These are phyloP conservation scores for Drosophila hydei DNA, from an alignment of 1,140 invertebrate species.

Conservation along the genomic window DNA sequence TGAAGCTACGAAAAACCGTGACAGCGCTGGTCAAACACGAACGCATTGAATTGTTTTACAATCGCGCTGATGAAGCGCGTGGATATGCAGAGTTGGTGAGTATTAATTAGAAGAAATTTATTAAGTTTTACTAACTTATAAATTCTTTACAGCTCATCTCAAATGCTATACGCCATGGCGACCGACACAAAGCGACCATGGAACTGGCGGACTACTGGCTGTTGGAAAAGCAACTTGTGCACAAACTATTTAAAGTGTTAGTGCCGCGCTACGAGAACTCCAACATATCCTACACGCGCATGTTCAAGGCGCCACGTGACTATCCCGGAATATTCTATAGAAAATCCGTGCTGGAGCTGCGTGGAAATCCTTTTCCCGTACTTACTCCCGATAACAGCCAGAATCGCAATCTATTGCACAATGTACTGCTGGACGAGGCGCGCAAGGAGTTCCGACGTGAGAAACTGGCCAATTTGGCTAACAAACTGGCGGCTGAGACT, in stretches of 20 bases:
- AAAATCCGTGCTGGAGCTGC: constrained; percentile 90
- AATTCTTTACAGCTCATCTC: constrained; percentile 90
- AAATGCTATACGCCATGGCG: constrained; percentile 94
- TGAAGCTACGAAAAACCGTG: constrained; percentile 91
- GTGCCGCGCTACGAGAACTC: constrained; percentile 92
- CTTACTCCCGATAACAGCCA: constrained; percentile 85
- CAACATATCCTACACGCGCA: constrained; percentile 88
- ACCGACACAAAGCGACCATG: constrained; percentile 93
- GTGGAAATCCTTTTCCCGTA: constrained; percentile 89
- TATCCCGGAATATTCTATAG: constrained; percentile 86
- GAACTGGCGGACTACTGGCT: constrained; percentile 95
- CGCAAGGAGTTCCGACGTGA: constrained; percentile 86
- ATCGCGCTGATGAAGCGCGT: constrained; percentile 91
- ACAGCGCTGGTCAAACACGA: constrained; percentile 95
- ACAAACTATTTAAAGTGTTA: constrained; percentile 97
- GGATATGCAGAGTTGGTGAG: constrained; percentile 94
- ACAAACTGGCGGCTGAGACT: constrained; percentile 22
- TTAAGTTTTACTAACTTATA: no score
- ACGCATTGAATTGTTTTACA: constrained; percentile 92
- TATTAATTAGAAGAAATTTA: neutral
- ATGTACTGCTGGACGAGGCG: constrained; percentile 89
- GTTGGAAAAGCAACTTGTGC: constrained; percentile 93
- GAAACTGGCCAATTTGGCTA: constrained; percentile 60
- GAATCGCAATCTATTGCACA: constrained; percentile 88
- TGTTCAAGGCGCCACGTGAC: constrained; percentile 88